Evolutionary conservation across 1,140 invertebrate genomes (phyloP).

Genomic region (Philopotamus ludificatus): DNA sequence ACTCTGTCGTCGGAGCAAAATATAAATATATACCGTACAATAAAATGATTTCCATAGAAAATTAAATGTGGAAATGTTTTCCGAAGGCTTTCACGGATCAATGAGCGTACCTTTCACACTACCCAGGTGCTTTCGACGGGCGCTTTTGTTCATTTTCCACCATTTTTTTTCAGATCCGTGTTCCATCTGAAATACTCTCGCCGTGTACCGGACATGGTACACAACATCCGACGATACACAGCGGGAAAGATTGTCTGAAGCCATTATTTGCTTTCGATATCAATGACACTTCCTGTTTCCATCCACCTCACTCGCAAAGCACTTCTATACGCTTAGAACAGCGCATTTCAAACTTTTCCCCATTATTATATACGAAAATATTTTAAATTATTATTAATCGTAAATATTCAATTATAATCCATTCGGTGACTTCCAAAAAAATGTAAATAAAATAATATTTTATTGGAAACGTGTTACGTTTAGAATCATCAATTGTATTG

Average conservation of each 20-base stretch:
- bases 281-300: conserved; percentile 27
- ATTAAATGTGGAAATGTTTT: too few species aligned
- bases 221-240: neutral
- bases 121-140: neutral
- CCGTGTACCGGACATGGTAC: neutral
- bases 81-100: conserved; percentile 10
- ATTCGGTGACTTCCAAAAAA: neutral
- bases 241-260: neutral
- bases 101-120: neutral
- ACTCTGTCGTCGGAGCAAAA: neutral
- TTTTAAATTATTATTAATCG: too few species aligned
- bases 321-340: conserved; percentile 24
- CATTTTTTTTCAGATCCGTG: neutral
- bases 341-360: too few species aligned
- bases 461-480: too few species aligned
- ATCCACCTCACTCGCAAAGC: conserved; percentile 1
- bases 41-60: neutral
- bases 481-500: too few species aligned
- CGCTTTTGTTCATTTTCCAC: neutral
- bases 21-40: neutral
- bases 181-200: neutral
- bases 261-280: conserved; percentile 37
- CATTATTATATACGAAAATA: too few species aligned
- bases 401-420: neutral
- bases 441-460: neutral